Conservation (phyloP, 2,888 invertebrate species). For the Acanthosepion lycidas region DNA sequence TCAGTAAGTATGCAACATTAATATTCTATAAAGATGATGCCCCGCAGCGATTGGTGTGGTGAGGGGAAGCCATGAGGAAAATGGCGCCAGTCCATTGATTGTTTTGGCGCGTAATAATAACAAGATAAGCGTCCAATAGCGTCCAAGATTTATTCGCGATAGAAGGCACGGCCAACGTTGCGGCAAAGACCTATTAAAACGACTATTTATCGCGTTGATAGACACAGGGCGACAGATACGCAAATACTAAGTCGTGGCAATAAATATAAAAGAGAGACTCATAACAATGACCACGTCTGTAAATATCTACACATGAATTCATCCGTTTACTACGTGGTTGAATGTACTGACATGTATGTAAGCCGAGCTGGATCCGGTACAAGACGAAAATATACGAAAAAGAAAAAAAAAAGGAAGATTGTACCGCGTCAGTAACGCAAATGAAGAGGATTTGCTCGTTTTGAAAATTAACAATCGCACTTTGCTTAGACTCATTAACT, state of each 20-base stretch:
- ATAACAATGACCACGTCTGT: neutral
- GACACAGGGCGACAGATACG: neutral
- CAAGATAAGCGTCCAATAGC: neutral
- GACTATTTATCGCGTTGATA: conserved; percentile 9
- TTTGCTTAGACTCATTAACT: too few relatives aligned
- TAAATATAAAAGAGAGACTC: neutral
- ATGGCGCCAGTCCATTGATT: conserved; percentile 33
- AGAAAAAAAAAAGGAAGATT: neutral
- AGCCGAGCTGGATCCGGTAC: neutral
- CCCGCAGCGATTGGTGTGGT: neutral
- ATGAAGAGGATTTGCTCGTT: too few relatives aligned
- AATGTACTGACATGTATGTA: neutral
- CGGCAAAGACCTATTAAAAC: conserved; percentile 33
- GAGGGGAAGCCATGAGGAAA: neutral
- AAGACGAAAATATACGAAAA: neutral
- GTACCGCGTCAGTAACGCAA: neutral
- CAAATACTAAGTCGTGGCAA: neutral
- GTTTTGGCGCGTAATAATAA: conserved; percentile 23
- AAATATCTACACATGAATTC: neutral
- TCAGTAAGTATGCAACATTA: neutral
- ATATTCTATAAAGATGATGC: neutral
- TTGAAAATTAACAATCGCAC: too few relatives aligned
- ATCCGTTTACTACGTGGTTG: neutral
- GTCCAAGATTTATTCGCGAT: conserved; percentile 33
- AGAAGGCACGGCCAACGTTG: conserved; percentile 14